phyloP scores from a whole-genome alignment of 2,888 invertebrate species.

The Latrodectus hesperus region DNA sequence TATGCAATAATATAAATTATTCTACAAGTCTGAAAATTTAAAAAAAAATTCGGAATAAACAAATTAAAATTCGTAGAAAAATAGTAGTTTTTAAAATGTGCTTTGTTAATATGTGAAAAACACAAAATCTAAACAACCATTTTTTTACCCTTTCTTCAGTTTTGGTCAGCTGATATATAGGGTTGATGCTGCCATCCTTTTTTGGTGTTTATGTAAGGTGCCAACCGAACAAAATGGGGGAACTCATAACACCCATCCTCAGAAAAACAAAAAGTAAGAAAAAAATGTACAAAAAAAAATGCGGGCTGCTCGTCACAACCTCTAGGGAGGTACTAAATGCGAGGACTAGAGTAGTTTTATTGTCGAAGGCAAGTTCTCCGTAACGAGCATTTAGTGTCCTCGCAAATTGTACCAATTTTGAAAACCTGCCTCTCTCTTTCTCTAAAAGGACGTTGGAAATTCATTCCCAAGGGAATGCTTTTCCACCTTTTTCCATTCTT shows the following conservation, averaged over 20 bases:
- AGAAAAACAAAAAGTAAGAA: neutral
- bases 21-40: too few relatives aligned
- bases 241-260: slow-evolving; percentile 50
- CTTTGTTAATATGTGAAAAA: too few relatives aligned
- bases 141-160: too few relatives aligned
- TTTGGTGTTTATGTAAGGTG: slow-evolving; percentile 31
- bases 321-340: slow-evolving; percentile 60
- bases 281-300: neutral
- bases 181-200: neutral
- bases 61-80: too few relatives aligned
- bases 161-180: neutral
- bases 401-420: slow-evolving; percentile 68
- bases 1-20: too few relatives aligned
- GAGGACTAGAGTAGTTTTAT: slow-evolving; percentile 60
- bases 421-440: slow-evolving; percentile 33
- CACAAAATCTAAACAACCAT: too few relatives aligned
- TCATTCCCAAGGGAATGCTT: slow-evolving; percentile 37
- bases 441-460: slow-evolving; percentile 55
- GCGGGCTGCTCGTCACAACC: slow-evolving; percentile 26
- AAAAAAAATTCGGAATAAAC: too few relatives aligned
- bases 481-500: slow-evolving; percentile 1
- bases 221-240: slow-evolving; percentile 42
- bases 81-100: too few relatives aligned
- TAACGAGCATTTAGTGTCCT: slow-evolving; percentile 68
- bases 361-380: slow-evolving; percentile 60